Evolutionary conservation across 2,888 invertebrate species (phyloP).

Genomic region (Sarcophaga variegata): DNA sequence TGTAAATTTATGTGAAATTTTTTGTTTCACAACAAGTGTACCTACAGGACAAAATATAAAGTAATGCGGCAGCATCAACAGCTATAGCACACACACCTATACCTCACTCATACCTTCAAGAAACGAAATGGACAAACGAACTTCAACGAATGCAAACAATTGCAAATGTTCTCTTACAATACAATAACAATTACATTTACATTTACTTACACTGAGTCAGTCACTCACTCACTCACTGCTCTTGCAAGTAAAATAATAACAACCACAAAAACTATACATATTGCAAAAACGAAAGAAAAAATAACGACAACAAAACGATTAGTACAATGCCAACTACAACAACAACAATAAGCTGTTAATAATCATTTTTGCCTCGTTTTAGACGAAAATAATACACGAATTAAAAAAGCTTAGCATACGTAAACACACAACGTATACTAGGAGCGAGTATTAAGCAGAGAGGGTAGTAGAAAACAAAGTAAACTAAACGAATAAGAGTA

Average conservation of each 20-base stretch:
- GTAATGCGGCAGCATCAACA: constrained; percentile 48
- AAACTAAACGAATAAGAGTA: neutral
- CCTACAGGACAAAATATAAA: constrained; percentile 4
- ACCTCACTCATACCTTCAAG: constrained; percentile 6
- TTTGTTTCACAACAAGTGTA: no score
- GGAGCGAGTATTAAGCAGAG: no score
- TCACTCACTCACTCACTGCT: no score
- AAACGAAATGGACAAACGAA: neutral
- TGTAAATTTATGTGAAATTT: no score
- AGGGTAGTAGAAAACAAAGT: neutral
- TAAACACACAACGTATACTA: neutral
- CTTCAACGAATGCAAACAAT: neutral
- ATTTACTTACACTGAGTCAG: no score
- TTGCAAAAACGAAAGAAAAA: neutral
- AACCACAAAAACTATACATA: neutral
- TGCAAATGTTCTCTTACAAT: neutral
- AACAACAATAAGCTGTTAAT: constrained; percentile 48
- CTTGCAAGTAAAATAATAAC: no score
- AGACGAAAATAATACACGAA: constrained; percentile 52
- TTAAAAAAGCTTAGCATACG: constrained; percentile 21
- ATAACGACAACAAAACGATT: neutral
- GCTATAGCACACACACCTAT: constrained; percentile 21
- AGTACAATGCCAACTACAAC: no score
- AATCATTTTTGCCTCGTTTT: constrained; percentile 56
- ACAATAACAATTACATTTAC: constrained; percentile 16